Base-by-base conservation (phyloP, 2,888 invertebrate species). In the Helleia helle region DNA sequence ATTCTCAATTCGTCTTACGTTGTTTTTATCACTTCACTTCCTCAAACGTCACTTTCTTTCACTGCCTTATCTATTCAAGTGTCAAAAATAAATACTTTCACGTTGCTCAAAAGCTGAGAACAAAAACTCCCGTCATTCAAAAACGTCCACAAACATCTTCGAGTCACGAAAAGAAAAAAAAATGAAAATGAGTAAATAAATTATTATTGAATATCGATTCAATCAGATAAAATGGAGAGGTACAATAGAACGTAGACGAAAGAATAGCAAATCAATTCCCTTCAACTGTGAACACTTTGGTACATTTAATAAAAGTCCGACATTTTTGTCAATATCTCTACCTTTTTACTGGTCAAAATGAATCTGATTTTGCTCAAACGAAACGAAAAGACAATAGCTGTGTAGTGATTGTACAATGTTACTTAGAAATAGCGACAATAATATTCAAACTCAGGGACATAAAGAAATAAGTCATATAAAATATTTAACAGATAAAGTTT, bases 141-240 rank as follows among this genome's bases (percentile, higher is more conserved):
- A n/a, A n/a, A n/a, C n/a, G n/a, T n/a, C n/a, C n/a, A n/a, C n/a
- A n/a, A n/a, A n/a, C n/a, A n/a, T n/a, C n/a, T n/a, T n/a, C n/a
- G n/a, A n/a, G n/a, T n/a, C n/a, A n/a, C 22, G 22, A 22, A 22
- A 5, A 22, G 3, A 22, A 8, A 22, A 6, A 22, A 22, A 22
- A 22, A 15, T 3, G 2, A 15, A n/a, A n/a, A 18, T 7, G 3
- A 4, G 22, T 22, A 22, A 22, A 22, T 22, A 22, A 22, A 22
- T 22, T 22, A 22, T 22, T 22, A 40, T 27, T 39, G 12, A 14
- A 26, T 34, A 38, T 41, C 39, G 28, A 39, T 37, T 22, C 24
- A 12, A 8, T 28, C 37, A 11, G 15, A 42, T 30, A 57, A 52
- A 59, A 62, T 65, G 58, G 57, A 55, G 31, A 43, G 41, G 41